phyloP scores from a whole-genome alignment of 2,888 invertebrate genomes.

The Leptarthrus brevirostris region DNA sequence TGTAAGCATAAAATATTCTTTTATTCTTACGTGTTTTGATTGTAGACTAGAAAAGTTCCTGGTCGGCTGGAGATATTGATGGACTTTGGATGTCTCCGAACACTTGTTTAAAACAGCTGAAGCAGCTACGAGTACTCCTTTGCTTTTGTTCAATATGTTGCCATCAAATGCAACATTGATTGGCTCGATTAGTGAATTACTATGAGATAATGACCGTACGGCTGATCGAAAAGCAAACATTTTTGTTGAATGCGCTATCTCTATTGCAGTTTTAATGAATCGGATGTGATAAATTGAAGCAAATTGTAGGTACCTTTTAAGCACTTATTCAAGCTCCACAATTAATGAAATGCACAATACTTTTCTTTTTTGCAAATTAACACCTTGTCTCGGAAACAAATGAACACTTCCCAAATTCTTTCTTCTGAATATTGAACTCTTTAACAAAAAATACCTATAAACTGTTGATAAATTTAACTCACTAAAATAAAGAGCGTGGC shows the following conservation, averaged over 20 bases:
- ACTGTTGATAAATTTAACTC: too few species aligned
- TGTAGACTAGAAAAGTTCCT: conserved; percentile 50
- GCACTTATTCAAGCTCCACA: too few species aligned
- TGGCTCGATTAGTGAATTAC: conserved; percentile 23
- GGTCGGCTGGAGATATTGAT: conserved; percentile 12
- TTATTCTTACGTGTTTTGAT: conserved; percentile 45
- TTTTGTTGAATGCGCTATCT: not conserved
- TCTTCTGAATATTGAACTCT: too few species aligned
- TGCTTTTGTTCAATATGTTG: conserved; percentile 17
- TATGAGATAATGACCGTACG: not conserved
- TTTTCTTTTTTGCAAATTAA: too few species aligned
- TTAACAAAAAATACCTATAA: too few species aligned
- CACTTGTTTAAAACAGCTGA: conserved; percentile 22
- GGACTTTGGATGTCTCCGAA: not conserved
- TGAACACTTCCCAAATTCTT: too few species aligned
- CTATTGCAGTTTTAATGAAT: not conserved
- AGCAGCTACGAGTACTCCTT: conserved; percentile 47
- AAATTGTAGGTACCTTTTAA: not conserved
- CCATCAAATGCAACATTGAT: conserved; percentile 24
- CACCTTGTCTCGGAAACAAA: too few species aligned
- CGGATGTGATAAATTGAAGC: not conserved
- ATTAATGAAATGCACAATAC: too few species aligned
- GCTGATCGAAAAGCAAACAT: conserved; percentile 25
- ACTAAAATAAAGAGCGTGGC: too few species aligned
- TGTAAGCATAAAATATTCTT: not conserved